phyloP scores from a whole-genome alignment of 2,113 vertebrate species.

The Bufo gargarizans region DNA sequence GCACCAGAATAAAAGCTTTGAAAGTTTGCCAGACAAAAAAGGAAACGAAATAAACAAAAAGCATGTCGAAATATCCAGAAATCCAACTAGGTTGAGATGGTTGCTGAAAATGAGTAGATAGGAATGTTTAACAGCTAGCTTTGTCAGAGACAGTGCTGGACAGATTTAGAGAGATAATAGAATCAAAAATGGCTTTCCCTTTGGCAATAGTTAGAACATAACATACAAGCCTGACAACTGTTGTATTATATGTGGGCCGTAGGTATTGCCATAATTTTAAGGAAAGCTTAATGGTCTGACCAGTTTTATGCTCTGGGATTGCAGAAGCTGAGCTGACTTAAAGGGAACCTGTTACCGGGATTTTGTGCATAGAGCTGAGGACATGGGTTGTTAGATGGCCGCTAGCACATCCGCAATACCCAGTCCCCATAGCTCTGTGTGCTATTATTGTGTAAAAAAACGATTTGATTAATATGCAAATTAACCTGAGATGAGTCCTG shows the following conservation, averaged over 20 bases:
- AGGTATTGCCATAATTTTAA: not conserved
- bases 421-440: no score
- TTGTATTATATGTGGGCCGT: not conserved
- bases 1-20: constrained; percentile 66
- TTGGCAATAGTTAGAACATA: not conserved
- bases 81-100: constrained; percentile 56
- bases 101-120: constrained; percentile 33
- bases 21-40: constrained; percentile 59
- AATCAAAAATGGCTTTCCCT: constrained; percentile 5
- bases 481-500: no score
- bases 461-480: no score
- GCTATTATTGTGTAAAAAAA: no score
- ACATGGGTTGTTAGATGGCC: no score
- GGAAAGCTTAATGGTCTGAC: not conserved
- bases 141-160: not conserved
- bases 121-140: constrained; percentile 54
- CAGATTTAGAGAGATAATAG: not conserved
- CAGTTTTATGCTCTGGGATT: not conserved
- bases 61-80: constrained; percentile 1
- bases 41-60: constrained; percentile 55
- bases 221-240: constrained; percentile 11
- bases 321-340: not conserved
- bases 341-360: no score
- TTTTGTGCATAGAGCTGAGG: no score
- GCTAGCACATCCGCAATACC: no score